Evolutionary conservation across 2,888 invertebrate species (phyloP).

Genomic region (Metopia argyrocephala): DNA sequence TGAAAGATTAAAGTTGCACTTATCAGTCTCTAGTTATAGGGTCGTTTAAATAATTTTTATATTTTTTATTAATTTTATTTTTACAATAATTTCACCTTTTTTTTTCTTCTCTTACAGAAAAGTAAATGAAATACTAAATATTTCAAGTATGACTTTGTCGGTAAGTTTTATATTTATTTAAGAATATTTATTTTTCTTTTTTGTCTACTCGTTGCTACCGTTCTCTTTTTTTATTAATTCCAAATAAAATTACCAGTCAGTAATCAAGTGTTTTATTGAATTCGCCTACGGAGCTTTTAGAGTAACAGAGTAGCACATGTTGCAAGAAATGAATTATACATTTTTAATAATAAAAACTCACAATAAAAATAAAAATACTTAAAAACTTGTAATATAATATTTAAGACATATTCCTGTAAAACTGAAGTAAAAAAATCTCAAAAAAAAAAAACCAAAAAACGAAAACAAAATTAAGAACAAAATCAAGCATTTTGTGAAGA

Average conservation of each 20-base stretch:
- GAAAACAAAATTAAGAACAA: slow-evolving; percentile 6
- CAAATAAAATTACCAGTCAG: not conserved
- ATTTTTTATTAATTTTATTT: not conserved
- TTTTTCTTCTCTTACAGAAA: slow-evolving; percentile 15
- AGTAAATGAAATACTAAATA: slow-evolving; percentile 49
- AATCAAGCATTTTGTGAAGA: slow-evolving; percentile 45
- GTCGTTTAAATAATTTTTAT: slow-evolving; percentile 16
- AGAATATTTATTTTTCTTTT: not conserved
- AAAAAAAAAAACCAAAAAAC: slow-evolving; percentile 4
- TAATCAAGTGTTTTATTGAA: slow-evolving; percentile 49
- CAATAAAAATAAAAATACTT: slow-evolving; percentile 12
- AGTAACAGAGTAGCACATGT: slow-evolving; percentile 43
- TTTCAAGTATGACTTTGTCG: slow-evolving; percentile 61
- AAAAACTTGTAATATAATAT: slow-evolving; percentile 59
- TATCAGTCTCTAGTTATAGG: not conserved
- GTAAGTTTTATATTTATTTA: slow-evolving; percentile 29
- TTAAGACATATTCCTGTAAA: no score
- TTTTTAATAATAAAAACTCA: slow-evolving; percentile 42
- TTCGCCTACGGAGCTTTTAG: slow-evolving; percentile 49
- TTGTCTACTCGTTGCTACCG: slow-evolving; percentile 46
- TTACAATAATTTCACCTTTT: slow-evolving; percentile 35
- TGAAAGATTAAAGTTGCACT: not conserved
- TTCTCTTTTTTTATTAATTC: slow-evolving; percentile 31
- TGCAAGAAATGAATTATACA: slow-evolving; percentile 43
- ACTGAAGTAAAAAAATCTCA: slow-evolving; percentile 18